Base-by-base conservation (phyloP, 2,888 invertebrate genomes). In the Pomacea canaliculata region DNA sequence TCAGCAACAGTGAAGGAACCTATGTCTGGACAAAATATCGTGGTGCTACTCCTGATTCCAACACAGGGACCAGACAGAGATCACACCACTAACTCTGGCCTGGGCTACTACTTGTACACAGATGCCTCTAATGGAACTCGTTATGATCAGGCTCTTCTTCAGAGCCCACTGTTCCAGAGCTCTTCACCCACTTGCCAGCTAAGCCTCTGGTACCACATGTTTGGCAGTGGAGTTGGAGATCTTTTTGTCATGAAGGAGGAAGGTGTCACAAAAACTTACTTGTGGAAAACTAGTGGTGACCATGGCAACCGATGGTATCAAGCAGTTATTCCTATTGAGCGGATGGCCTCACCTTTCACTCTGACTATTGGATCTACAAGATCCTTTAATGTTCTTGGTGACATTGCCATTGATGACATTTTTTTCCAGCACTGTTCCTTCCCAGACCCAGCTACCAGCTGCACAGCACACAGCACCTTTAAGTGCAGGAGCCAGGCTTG, bases 101-200 rank as follows among this genome's bases (percentile, higher is more conserved):
- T 75, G 71, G 90, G 90, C 27, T 85, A 87, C 77, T 90, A 86
- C 81, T 82, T 88, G 83, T 88, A 86, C 80, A 81, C 87, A 8
- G 83, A 83, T 73, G 81, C 85, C 23, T 81, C 79, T n/a, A 84
- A 83, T 16, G 86, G 85, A 49, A 71, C 70, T 18, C 13, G 70
- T 8, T 82, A 79, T 69, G 72, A 72, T 16, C 71, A 78, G 66
- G 87, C 86, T 4, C 65, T 74, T 27, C 81, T 84, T 62, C 74
- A 77, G 19, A 87, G 87, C 76, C 88, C 89, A 13, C 59, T 83
- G 10, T 78, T 88, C 18, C 79, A 83, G 59, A 82, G 83, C 60
- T 81, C 87, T 7, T 79, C 85, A 27, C 79, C 84, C 19, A 79
- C 83, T 10, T 89, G 89, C 77, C 83, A 85, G 73, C 79, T 89